Evolutionary conservation across 2,797 vertebrate species (phyloP).

Genomic region (Gallinago stenura): DNA sequence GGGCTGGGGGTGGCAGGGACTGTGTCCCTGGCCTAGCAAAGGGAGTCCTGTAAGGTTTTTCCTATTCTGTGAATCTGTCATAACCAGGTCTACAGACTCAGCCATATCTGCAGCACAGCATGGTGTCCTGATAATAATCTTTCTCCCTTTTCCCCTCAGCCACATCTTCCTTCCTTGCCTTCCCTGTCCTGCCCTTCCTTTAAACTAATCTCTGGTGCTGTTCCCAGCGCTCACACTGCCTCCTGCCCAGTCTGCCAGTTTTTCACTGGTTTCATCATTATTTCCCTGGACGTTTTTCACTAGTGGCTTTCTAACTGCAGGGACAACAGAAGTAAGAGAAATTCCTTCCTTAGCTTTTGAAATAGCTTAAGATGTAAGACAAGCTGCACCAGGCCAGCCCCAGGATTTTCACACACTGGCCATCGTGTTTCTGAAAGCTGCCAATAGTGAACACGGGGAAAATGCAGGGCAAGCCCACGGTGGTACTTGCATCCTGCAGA

Average conservation of each 20-base stretch:
- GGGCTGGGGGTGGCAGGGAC: background rate
- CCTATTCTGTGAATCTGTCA: background rate
- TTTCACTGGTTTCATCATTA: background rate
- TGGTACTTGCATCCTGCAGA: background rate
- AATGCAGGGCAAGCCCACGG: background rate
- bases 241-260: background rate
- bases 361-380: background rate
- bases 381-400: background rate
- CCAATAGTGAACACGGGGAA: fast-evolving
- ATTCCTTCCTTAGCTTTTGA: background rate
- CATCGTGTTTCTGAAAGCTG: background rate
- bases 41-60: background rate
- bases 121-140: background rate
- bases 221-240: background rate
- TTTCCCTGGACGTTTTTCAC: background rate
- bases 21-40: background rate
- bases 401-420: background rate
- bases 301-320: background rate
- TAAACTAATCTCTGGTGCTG: background rate
- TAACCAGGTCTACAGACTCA: background rate
- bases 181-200: background rate
- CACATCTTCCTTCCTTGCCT: background rate
- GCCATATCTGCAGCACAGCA: background rate
- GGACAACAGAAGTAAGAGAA: background rate
- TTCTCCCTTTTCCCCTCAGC: background rate